Percentiles rank a stretch among this genome's conserved stretches.
Evolutionary conservation across 2,797 vertebrate species (phyloP).

Genomic region (Onychomys torridus): DNA sequence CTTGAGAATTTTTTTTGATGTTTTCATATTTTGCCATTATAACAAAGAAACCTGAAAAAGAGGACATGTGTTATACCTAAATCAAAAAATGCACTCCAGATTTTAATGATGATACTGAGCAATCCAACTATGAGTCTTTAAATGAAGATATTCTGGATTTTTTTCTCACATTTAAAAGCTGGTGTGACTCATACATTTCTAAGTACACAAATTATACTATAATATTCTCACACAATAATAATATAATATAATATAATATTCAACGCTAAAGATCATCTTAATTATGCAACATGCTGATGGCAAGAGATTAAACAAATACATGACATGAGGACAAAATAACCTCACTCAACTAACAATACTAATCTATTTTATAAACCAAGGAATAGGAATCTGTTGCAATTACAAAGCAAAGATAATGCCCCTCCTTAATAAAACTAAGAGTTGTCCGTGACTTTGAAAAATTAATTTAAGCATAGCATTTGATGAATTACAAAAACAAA

Average conservation of each 20-base stretch:
- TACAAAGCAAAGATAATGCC: background rate
- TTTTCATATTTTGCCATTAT: conserved; percentile 4
- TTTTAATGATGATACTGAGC: background rate
- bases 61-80: background rate
- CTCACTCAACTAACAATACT: background rate
- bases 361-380: background rate
- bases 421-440: conserved; percentile 5
- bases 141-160: background rate
- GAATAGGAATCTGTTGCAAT: conserved; percentile 3
- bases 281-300: background rate
- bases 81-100: background rate
- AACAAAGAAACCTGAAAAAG: conserved; percentile 50
- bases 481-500: conserved; percentile 32
- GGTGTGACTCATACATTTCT: background rate
- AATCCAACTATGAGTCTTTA: conserved; percentile 10
- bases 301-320: background rate
- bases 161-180: conserved; percentile 38
- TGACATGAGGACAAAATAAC: background rate
- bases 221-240: background rate
- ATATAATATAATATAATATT: too few species aligned
- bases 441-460: background rate
- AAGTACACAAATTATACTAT: background rate
- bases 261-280: background rate
- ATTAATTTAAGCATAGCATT: background rate
- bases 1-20: background rate